Evolutionary conservation across 2,888 invertebrate genomes (phyloP), one percentile per base, ranked within the genome.

Genomic region (Cephus nigrinus): DNA sequence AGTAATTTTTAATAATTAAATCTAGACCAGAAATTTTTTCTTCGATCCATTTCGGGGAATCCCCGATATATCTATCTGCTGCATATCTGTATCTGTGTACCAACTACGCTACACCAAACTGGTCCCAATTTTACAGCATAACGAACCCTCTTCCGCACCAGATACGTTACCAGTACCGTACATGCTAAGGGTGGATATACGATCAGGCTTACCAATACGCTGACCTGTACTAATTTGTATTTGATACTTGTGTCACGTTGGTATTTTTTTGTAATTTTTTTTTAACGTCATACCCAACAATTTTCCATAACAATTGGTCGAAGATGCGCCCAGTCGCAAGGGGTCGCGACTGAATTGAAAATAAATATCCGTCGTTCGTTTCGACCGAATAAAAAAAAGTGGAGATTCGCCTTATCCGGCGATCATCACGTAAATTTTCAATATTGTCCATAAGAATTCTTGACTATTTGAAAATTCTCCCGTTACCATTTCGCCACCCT

Each of bases 161-260:
- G 55, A 55, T 55, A 55, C 55, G 23, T 55, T 55, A 55, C 23
- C 55, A 55, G 9, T 55, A 23, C 40, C 40, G 23, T 55, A 55
- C 9, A 9, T 55, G 23, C 55, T 55, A 55, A 23, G 23, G 15
- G 23, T 55, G 23, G 15, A 40, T 40, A 40, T 15, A 40, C 40
- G 40, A 5, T 40, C 40, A 40, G 15, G 15, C 40, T 40, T 40
- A 40, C 40, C 40, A 40, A 40, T 40, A 15, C 55, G 15, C 23
- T 23, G 73, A 55, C 77, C 77, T 77, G 69, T 36, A 68, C 77
- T 55, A 77, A 77, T 77, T 77, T 77, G 69, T 74, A 74, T 77
- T 74, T 73, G 74, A 77, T 74, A 77, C 74, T 69, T 68, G 68
- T 4, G 55, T 9, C 23, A 9, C 55, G 1, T 15, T 55, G 2